phyloP scores from a whole-genome alignment of 2,797 vertebrate genomes.

The Fistularia tabacaria region DNA sequence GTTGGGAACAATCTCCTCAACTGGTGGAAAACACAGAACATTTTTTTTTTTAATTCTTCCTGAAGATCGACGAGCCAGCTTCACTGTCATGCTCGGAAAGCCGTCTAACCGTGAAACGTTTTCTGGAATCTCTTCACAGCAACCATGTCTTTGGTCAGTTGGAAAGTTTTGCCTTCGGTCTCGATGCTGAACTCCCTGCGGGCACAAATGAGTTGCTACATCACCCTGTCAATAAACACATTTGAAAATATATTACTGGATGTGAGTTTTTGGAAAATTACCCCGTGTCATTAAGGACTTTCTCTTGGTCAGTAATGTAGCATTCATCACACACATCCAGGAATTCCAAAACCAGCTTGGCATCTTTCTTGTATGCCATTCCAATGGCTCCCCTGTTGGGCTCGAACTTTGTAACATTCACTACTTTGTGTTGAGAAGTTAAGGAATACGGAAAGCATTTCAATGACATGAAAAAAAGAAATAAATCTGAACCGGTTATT shows the following conservation, averaged over 20 bases:
- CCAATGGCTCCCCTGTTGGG: slow-evolving; percentile 87
- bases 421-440: slow-evolving; percentile 80
- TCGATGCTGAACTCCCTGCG: slow-evolving; percentile 85
- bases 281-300: slow-evolving; percentile 81
- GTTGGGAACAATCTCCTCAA: slow-evolving; percentile 89
- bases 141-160: slow-evolving; percentile 87
- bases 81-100: not conserved
- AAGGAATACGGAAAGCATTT: slow-evolving; percentile 57
- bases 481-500: too few species aligned
- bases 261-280: slow-evolving; percentile 55
- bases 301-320: slow-evolving; percentile 82
- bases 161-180: slow-evolving; percentile 85
- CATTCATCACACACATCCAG: slow-evolving; percentile 82
- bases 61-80: slow-evolving; percentile 9
- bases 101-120: slow-evolving; percentile 79
- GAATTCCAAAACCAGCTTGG: slow-evolving; percentile 85
- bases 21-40: slow-evolving; percentile 58
- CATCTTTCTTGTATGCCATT: slow-evolving; percentile 88
- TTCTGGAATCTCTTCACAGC: slow-evolving; percentile 88
- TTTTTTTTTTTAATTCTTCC: not conserved
- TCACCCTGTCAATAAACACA: too few species aligned
- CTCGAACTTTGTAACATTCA: slow-evolving; percentile 87
- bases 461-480: too few species aligned
- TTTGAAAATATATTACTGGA: too few species aligned
- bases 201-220: slow-evolving; percentile 30